Evolutionary conservation across 2,113 vertebrate species (phyloP), one percentile per base, ranked within the genome.

Genomic region (Antechinus flavipes): DNA sequence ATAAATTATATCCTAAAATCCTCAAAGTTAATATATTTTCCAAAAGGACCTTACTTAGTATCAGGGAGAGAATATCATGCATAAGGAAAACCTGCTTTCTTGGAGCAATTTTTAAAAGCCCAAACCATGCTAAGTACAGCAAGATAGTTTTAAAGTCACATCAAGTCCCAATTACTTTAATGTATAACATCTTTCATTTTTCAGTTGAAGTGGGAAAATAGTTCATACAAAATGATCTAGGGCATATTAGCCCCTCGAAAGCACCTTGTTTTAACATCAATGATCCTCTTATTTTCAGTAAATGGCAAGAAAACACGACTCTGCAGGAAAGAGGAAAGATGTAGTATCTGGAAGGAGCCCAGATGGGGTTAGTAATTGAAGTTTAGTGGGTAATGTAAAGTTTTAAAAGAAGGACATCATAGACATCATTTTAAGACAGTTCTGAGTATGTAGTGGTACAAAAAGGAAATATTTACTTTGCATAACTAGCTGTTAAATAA

Each of bases 161-260:
- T 6, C 46, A 42, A 0, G 0, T 10, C 94, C 91, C 11, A 2
- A 1, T 25, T 2, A 4, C 23, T 27, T 8, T 2, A 10, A 4
- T 12, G 3, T 8, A 14, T 0, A 2, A 14, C 93, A 54, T 8
- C 24, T 55, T 12, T 27, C 24, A 2, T 25, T 84, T 76, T 84
- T 84, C 68, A 84, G 68, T 42, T 11, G 8, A 35, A 2, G 26
- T 26, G 12, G 58, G n/a, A 90, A 54, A 5, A 30, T 0, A 0
- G 3, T 54, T 30, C 0, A 27, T 8, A 0, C 90, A 6, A 26
- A 10, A 23, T 2, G 1, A 42, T 84, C 16, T 1, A 46, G 19
- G 4, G 0, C 23, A 2, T 14, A 89, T 0, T 8, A 14, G 19
- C 24, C 55, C 35, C 52, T 90, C 27, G 0, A 0, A 26, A 27